phyloP scores from a whole-genome alignment of 2,113 vertebrate species.

The Gallinago undulata region DNA sequence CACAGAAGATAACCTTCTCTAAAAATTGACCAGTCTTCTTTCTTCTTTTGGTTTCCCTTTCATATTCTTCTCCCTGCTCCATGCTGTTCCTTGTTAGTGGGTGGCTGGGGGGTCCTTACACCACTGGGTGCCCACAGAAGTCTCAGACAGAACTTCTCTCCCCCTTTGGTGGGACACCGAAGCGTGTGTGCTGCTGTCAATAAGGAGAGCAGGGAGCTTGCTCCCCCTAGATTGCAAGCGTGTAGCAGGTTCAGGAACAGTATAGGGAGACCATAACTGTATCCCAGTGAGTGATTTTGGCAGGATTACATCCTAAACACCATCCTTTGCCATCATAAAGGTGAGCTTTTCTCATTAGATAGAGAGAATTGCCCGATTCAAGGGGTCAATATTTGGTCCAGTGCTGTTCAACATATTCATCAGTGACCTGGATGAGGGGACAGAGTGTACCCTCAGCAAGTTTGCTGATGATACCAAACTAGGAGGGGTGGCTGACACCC shows the following conservation, averaged over 20 bases:
- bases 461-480: too few relatives aligned
- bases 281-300: background rate
- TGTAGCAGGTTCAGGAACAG: background rate
- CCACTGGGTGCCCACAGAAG: background rate
- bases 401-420: too few relatives aligned
- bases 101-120: background rate
- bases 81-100: background rate
- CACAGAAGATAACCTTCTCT: background rate
- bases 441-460: too few relatives aligned
- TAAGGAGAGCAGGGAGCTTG: background rate
- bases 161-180: background rate
- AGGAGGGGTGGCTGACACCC: too few relatives aligned
- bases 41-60: background rate
- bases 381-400: too few relatives aligned
- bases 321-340: background rate
- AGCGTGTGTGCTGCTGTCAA: background rate
- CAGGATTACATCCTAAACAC: background rate
- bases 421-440: too few relatives aligned
- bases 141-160: background rate
- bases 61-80: background rate
- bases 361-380: background rate
- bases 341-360: background rate
- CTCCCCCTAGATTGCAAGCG: background rate
- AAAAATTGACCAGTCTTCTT: background rate
- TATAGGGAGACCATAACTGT: background rate